These are phyloP conservation scores for Balaeniceps rex DNA, from an alignment of 2,113 vertebrate genomes.

Conservation along the genomic window DNA sequence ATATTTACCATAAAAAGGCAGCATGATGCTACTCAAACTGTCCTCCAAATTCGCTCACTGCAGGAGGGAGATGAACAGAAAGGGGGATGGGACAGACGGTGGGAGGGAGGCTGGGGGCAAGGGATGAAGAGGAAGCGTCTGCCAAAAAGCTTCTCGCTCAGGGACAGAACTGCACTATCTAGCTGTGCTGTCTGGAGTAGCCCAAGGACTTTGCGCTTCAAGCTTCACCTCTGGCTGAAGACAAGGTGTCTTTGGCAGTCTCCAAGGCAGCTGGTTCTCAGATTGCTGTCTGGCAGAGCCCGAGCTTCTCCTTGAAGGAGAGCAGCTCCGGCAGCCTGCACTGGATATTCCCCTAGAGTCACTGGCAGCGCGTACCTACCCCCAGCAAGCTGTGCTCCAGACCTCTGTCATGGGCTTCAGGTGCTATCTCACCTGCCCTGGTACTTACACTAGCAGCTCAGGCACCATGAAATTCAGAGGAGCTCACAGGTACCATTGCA, in stretches of 20 bases:
- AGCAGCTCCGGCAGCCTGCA: background rate
- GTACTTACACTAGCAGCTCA: background rate
- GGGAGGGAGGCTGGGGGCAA: background rate
- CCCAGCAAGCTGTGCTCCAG: background rate
- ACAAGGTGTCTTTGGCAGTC: slow-evolving; percentile 32
- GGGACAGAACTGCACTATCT: background rate
- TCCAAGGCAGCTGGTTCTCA: background rate
- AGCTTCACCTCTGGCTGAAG: slow-evolving; percentile 41
- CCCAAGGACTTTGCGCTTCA: slow-evolving; percentile 17
- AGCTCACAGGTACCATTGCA: background rate
- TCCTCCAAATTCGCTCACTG: background rate
- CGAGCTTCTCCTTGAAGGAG: background rate
- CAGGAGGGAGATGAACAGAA: background rate
- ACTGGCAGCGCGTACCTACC: background rate
- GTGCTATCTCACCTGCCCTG: background rate
- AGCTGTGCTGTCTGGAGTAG: background rate
- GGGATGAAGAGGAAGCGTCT: background rate
- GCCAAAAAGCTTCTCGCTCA: background rate
- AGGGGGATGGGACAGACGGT: background rate
- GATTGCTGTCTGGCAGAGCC: slow-evolving; percentile 13
- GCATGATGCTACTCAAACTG: background rate
- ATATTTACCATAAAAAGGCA: slow-evolving; percentile 46
- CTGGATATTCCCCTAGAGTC: slow-evolving; percentile 14
- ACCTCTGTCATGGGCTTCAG: background rate
- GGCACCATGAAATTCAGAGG: background rate